These are phyloP conservation scores for Lampris megalopsis DNA, from an alignment of 2,113 vertebrate genomes.

Conservation along the genomic window DNA sequence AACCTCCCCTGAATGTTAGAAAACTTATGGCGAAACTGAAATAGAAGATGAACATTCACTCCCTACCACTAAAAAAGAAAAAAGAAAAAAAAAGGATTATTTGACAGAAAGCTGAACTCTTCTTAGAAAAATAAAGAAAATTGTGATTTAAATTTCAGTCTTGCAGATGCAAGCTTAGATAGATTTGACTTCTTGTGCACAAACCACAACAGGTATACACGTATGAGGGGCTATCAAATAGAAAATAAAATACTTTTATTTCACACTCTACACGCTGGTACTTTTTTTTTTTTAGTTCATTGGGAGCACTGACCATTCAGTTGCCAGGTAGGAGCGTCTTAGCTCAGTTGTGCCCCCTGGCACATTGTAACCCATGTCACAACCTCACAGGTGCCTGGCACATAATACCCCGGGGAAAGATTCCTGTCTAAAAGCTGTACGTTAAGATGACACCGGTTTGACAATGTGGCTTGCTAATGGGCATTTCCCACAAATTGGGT, in stretches of 20 bases:
- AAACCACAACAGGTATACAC: conserved; percentile 43
- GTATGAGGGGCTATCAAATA: neutral
- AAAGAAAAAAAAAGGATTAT: neutral
- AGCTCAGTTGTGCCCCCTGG: conserved; percentile 29
- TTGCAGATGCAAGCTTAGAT: conserved; percentile 38
- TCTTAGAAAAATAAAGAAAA: conserved; percentile 35
- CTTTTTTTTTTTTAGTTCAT: conserved; percentile 44
- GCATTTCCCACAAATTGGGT: conserved; percentile 21
- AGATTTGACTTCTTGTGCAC: conserved; percentile 42
- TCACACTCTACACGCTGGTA: conserved; percentile 39
- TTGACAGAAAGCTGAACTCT: conserved; percentile 48
- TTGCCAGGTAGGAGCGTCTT: conserved; percentile 48
- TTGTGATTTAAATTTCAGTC: conserved; percentile 42
- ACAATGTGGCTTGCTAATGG: conserved; percentile 35
- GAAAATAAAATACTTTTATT: conserved; percentile 44
- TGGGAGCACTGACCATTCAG: conserved; percentile 39
- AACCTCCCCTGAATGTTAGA: conserved; percentile 22
- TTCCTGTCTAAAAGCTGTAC: conserved; percentile 8
- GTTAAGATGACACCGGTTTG: conserved; percentile 28
- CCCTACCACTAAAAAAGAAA: conserved; percentile 3
- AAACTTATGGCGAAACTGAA: conserved; percentile 1
- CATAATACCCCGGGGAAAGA: conserved; percentile 8
- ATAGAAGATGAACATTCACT: conserved; percentile 39
- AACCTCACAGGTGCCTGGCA: conserved; percentile 28
- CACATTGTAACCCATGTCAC: conserved; percentile 32